Base-by-base conservation (phyloP, 2,888 invertebrate genomes). In the Patella caerulea region DNA sequence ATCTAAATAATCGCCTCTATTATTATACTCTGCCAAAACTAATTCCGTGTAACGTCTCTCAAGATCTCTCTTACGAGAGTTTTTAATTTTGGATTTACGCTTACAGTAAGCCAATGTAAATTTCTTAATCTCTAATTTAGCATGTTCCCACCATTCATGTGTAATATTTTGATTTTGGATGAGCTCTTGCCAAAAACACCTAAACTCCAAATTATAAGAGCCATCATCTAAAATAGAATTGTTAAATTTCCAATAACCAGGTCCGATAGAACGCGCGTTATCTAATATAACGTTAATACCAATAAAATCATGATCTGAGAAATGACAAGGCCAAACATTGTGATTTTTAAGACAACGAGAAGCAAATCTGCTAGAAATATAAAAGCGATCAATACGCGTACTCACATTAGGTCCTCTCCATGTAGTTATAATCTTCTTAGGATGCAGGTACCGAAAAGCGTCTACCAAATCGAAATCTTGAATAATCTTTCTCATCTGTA, bases 391-490 rank as follows among this genome's bases (percentile, higher is more conserved):
- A 34, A 34, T 34, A 34, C 34, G 3, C 34, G 34, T 34, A 34
- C 34, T 34, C 19, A 59, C 59, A 59, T 17, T n/a, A n/a, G 59
- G 2, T 1, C 59, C 7, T 7, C 19, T 17, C 59, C 59, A n/a
- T 7, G 59, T 59, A 9, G 59, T 65, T 24, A 24, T 19, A 72
- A 55, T 75, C 72, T 24, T 53, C 29, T 54, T 72, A 24, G 76
- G 79, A 76, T 72, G 53, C 15, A 74, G 3, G 73, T 34, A 52
- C 65, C 81, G 55, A 70, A 69, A 79, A 52, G 56, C 29, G 71
- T 81, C 79, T 12, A 74, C 70, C 34, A 81, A 74, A 7, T 65
- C 72, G 74, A 75, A 76, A 53, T 79, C 74, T 15, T 78, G 70
- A 55, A 73, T 72, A 29, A 81, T 70, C 1, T 24, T 15, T 56